Conservation (phyloP, 2,113 vertebrate species). For the Corvus cornix region DNA sequence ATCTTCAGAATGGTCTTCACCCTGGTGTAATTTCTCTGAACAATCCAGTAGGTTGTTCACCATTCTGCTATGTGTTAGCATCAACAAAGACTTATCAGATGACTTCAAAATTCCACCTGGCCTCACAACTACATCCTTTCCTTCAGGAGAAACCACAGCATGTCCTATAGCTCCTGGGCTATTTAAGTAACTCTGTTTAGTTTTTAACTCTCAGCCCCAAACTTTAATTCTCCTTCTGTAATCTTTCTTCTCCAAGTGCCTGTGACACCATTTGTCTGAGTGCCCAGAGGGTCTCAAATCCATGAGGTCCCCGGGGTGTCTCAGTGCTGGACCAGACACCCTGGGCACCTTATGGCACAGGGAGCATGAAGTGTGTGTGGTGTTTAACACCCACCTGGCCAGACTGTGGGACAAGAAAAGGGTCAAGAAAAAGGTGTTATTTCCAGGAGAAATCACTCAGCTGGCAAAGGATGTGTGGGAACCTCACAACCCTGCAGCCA, state of each 20-base stretch:
- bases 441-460: background rate
- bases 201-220: background rate
- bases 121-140: background rate
- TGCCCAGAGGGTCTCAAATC: background rate
- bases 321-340: background rate
- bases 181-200: background rate
- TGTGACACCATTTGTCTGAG: background rate
- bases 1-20: background rate
- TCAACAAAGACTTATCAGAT: background rate
- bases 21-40: background rate
- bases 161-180: background rate
- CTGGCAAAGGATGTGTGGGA: background rate
- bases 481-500: background rate
- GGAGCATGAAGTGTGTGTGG: accelerated
- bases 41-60: background rate
- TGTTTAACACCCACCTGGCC: background rate
- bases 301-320: background rate
- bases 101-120: background rate
- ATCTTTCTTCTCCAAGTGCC: background rate
- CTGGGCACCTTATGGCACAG: background rate
- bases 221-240: background rate
- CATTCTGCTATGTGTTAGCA: background rate
- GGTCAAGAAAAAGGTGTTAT: background rate
- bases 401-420: background rate
- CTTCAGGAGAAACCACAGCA: background rate